These are phyloP conservation scores for Saxidomus purpurata DNA, from an alignment of 1,140 invertebrate genomes.

Conservation along the genomic window DNA sequence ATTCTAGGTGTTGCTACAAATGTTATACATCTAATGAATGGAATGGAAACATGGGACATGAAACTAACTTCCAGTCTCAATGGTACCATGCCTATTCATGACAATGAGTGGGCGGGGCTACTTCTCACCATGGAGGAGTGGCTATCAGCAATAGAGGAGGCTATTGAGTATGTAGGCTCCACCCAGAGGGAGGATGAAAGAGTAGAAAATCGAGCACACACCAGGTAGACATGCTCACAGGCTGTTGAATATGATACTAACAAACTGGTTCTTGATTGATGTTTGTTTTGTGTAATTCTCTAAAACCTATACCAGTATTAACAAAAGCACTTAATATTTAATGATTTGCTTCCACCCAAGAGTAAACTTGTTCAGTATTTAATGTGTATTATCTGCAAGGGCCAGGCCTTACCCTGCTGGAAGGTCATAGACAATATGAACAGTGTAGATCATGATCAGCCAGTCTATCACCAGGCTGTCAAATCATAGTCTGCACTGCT, in stretches of 20 bases:
- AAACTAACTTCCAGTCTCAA: conserved; percentile 76
- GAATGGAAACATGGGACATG: conserved; percentile 83
- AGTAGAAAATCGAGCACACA: conserved; percentile 76
- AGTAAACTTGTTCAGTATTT: too few species aligned
- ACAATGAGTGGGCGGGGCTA: conserved; percentile 83
- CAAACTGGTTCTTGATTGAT: conserved; percentile 6
- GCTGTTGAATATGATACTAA: conserved; percentile 3
- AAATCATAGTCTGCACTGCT: too few species aligned
- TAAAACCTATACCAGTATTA: neutral
- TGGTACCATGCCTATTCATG: conserved; percentile 79
- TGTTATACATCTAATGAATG: conserved; percentile 82
- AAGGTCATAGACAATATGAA: too few species aligned
- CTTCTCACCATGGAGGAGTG: conserved; percentile 84
- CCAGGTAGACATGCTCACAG: conserved; percentile 72
- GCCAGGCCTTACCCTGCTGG: too few species aligned
- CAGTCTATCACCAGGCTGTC: too few species aligned
- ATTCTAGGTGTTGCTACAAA: conserved; percentile 83
- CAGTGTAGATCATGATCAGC: too few species aligned
- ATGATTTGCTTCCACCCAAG: too few species aligned
- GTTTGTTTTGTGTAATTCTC: conserved; percentile 19
- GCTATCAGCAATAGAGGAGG: conserved; percentile 75
- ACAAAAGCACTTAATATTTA: too few species aligned
- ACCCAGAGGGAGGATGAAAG: conserved; percentile 80
- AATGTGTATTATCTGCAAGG: too few species aligned
- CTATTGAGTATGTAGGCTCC: conserved; percentile 79